phyloP scores from a whole-genome alignment of 2,888 invertebrate genomes.

The Opisthograptis luteolata region DNA sequence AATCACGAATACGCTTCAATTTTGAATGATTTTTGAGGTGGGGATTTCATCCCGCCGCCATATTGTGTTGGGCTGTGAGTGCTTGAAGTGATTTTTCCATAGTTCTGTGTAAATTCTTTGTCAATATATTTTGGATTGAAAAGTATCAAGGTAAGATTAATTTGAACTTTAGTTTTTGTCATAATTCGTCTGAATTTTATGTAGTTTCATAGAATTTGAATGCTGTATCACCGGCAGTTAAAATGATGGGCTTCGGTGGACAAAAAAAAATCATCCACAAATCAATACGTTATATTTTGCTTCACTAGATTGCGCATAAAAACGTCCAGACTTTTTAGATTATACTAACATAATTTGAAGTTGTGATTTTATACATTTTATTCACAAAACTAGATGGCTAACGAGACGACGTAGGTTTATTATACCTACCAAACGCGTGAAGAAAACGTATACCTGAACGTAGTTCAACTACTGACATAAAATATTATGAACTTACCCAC shows the following conservation, averaged over 20 bases:
- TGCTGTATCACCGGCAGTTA: conserved; percentile 48
- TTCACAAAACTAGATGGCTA: conserved; percentile 1
- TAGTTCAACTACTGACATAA: no score
- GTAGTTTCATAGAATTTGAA: conserved; percentile 12
- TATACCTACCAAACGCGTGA: conserved; percentile 1
- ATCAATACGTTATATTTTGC: background rate
- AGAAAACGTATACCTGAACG: background rate
- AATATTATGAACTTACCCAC: no score
- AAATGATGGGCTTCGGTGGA: conserved; percentile 24
- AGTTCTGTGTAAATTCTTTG: conserved; percentile 74
- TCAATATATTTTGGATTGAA: conserved; percentile 72
- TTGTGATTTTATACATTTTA: background rate
- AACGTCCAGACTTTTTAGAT: background rate
- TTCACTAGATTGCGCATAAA: background rate
- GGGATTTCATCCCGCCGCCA: conserved; percentile 80
- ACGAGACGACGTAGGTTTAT: background rate
- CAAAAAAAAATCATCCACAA: conserved; percentile 3
- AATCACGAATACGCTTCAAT: conserved; percentile 69
- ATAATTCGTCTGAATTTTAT: conserved; percentile 41
- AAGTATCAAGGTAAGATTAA: conserved; percentile 68
- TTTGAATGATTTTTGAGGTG: conserved; percentile 78
- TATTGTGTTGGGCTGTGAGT: conserved; percentile 82
- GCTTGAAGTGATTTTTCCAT: conserved; percentile 73
- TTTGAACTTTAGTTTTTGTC: conserved; percentile 71
- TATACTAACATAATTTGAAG: background rate